These are phyloP conservation scores for Boulengeromyrus knoepffleri DNA, from an alignment of 2,113 vertebrate genomes.

Conservation along the genomic window DNA sequence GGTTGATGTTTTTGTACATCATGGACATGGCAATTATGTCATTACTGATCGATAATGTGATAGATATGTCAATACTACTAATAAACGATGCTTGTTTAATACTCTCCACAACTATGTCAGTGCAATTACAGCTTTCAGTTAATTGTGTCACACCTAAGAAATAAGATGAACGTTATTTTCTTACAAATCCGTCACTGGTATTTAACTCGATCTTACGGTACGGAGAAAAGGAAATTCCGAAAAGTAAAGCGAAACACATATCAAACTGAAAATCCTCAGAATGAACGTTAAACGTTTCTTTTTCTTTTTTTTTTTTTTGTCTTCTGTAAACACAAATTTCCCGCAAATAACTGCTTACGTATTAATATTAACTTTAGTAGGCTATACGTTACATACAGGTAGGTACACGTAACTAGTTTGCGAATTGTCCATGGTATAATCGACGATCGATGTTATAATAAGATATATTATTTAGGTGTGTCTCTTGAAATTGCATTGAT, in stretches of 20 bases:
- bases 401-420: background rate
- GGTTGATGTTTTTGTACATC: background rate
- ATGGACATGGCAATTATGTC: background rate
- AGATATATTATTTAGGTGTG: background rate
- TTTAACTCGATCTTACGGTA: background rate
- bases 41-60: background rate
- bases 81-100: constrained; percentile 1
- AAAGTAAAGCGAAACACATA: background rate
- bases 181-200: background rate
- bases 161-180: background rate
- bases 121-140: background rate
- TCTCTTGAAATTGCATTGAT: background rate
- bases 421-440: background rate
- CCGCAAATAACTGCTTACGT: background rate
- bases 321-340: background rate
- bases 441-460: background rate
- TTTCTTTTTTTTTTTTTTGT: background rate
- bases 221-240: background rate
- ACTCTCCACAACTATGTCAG: background rate
- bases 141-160: background rate
- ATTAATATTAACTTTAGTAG: background rate
- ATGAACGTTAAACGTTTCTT: background rate
- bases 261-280: background rate
- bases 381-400: background rate
- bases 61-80: background rate